phyloP scores from a whole-genome alignment of 2,888 invertebrate genomes.

The Myopa tessellatipennis region DNA sequence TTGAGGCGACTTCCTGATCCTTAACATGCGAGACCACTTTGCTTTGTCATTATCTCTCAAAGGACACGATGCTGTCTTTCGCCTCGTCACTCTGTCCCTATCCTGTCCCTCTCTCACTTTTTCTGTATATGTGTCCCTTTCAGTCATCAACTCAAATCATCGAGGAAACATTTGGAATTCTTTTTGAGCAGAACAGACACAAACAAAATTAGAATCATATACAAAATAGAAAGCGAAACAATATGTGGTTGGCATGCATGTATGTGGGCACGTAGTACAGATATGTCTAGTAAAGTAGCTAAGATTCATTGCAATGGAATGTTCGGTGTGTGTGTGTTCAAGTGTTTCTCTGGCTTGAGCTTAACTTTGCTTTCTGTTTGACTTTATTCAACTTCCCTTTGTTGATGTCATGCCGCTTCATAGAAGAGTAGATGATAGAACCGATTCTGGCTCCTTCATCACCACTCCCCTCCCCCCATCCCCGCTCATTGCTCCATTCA shows the following conservation, averaged over 20 bases:
- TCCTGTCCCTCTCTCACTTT: neutral
- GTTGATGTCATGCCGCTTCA: neutral
- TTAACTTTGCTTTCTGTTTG: constrained; percentile 5
- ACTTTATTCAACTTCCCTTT: constrained; percentile 1
- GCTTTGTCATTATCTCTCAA: constrained; percentile 6
- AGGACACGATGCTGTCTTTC: neutral
- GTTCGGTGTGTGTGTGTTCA: neutral
- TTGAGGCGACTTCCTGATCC: neutral
- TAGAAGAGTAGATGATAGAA: neutral
- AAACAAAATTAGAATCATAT: constrained; percentile 15
- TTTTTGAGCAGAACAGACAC: neutral
- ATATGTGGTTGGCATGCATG: neutral
- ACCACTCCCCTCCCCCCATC: neutral
- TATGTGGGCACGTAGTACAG: neutral
- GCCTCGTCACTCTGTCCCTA: neutral
- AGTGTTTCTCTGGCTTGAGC: neutral
- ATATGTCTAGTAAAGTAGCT: neutral
- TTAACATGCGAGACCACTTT: constrained; percentile 17
- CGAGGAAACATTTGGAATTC: constrained; percentile 8
- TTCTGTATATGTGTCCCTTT: neutral
- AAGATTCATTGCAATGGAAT: neutral
- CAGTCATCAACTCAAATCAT: neutral
- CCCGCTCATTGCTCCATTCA: neutral
- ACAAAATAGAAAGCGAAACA: constrained; percentile 9
- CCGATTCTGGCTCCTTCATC: neutral